phyloP scores from a whole-genome alignment of 35 echinoderm and acorn worm genomes.

The Apostichopus parvimensis region DNA sequence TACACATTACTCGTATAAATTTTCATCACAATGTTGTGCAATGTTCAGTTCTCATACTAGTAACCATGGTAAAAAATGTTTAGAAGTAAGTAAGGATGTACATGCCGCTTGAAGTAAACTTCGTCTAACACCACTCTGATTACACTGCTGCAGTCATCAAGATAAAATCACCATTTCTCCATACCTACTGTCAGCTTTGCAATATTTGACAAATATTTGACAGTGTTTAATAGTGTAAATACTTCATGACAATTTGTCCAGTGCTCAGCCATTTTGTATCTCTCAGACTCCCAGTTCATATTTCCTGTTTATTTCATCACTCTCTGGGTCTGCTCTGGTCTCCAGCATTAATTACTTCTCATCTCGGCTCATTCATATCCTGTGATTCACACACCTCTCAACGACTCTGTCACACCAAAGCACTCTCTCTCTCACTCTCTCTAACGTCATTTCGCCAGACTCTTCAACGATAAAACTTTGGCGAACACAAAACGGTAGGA shows the following conservation, averaged over 20 bases:
- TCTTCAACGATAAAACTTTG: background rate
- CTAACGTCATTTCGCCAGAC: background rate
- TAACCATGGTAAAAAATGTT: too few species aligned
- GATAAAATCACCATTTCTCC: too few species aligned
- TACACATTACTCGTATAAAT: too few species aligned
- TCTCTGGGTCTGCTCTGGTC: background rate
- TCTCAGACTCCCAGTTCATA: background rate
- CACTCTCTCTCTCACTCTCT: background rate
- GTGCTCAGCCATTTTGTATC: background rate
- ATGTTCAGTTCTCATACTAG: too few species aligned
- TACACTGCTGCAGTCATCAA: too few species aligned
- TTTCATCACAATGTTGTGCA: too few species aligned
- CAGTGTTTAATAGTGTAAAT: background rate
- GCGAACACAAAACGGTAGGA: background rate
- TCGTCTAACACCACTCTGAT: too few species aligned
- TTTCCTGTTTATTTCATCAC: background rate
- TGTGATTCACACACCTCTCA: constrained; percentile 43
- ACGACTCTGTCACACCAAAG: background rate
- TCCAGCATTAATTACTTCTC: constrained; percentile 43
- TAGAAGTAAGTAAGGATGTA: too few species aligned
- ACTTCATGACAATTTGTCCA: background rate
- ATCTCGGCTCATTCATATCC: constrained; percentile 12
- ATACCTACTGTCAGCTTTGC: too few species aligned
- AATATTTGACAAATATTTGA: too few species aligned
- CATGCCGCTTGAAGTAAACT: too few species aligned